Base-by-base conservation (phyloP, 1,140 invertebrate species). In the Drosophila triauraria region DNA sequence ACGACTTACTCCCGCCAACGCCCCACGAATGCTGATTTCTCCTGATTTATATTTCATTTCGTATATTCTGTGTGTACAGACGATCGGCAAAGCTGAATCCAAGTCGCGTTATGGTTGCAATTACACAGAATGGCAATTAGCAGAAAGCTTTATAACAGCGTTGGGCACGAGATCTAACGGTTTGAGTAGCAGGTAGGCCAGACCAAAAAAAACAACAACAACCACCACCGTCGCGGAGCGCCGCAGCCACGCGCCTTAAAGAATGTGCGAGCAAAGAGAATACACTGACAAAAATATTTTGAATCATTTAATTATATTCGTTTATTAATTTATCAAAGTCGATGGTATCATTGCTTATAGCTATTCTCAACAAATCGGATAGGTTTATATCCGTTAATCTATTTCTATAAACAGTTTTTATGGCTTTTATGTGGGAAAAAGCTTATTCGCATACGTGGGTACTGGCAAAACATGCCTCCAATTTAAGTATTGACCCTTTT, bases 121-220 rank as follows among this genome's bases (percentile, higher is more conserved):
- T 82, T 82, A 65, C 4, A 38, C 30, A 72, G 51, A 64, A 46
- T 80, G 65, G 27, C 77, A 84, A 84, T 84, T 85, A 85, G 61
- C 20, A 20, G 20, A 20, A 20, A 20, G 20, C 20, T 20, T 20
- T 20, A 20, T 20, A 20, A 20, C n/a, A n/a, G n/a, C n/a, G n/a
- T n/a, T n/a, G n/a, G n/a, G n/a, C n/a, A n/a, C n/a, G n/a, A n/a
- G n/a, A n/a, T n/a, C n/a, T n/a, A n/a, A n/a, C n/a, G n/a, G 3
- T n/a, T n/a, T n/a, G n/a, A n/a, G n/a, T n/a, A n/a, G n/a, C n/a
- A n/a, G n/a, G n/a, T n/a, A n/a, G n/a, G n/a, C n/a, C n/a, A n/a
- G n/a, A n/a, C n/a, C n/a, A n/a, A n/a, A n/a, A n/a, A n/a, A n/a
- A n/a, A n/a, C n/a, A n/a, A n/a, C n/a, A n/a, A n/a, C n/a, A n/a